Evolutionary conservation across 2,113 vertebrate species (phyloP), one percentile per base, ranked within the genome.

Genomic region (Cyanoliseus patagonus): DNA sequence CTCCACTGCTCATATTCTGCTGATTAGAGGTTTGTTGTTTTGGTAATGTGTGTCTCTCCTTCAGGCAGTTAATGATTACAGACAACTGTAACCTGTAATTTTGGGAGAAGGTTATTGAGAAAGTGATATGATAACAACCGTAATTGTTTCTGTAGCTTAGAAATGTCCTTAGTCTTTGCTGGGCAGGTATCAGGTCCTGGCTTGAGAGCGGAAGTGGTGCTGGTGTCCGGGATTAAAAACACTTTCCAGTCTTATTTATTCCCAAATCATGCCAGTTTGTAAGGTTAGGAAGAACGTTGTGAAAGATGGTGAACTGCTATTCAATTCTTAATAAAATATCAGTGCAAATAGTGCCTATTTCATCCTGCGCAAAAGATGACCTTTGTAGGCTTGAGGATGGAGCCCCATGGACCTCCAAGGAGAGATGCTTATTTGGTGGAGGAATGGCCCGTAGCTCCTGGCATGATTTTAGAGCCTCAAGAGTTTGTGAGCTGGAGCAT

Each of bases 11-110:
- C 72, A 59, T 41, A 42, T 53, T 90, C 72, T 59, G 75, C 68
- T 97, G 92, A 94, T 94, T 86, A 96, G 73, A 86, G 72, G 75
- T 92, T 96, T 86, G 92, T 81, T 94, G 76, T 79, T 95, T 74
- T 84, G 76, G 79, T 72, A 75, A 86, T 90, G 68, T 6, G 2
- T 66, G 23, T 82, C 88, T 76, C 83, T 94, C 83, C 90, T 92
- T 61, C 77, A 94, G 86, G 83, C 88, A 55, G 77, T 93, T 96
- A 94, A 93, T 96, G 90, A 97, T 93, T 92, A 92, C 55, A 94
- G 93, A 86, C 83, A 93, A 44, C 76, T 83, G 68, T 64, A 96
- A 86, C 83, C 82, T 94, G 39, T 70, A 52, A 75, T 95, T 95
- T 62, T 64, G 69, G 79, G 68, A 80, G 88, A 94, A 97, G 80